phyloP scores from a whole-genome alignment of 2,888 invertebrate species.

The Osmoderma eremita region DNA sequence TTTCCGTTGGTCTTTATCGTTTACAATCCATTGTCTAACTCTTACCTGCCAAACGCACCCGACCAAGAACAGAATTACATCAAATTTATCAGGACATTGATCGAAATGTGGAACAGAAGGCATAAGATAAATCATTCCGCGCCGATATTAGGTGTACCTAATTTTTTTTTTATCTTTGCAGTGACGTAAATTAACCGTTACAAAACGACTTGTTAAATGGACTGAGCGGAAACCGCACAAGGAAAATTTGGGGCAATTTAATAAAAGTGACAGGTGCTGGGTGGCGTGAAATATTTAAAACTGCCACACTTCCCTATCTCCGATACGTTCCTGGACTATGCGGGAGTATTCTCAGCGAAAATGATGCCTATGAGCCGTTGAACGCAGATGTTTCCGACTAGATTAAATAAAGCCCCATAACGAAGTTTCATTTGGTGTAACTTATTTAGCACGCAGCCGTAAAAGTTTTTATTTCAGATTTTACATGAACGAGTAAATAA shows the following conservation, averaged over 20 bases:
- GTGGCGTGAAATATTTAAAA: slow-evolving; percentile 32
- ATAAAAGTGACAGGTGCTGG: slow-evolving; percentile 30
- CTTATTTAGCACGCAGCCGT: not conserved
- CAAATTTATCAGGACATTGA: too few species aligned
- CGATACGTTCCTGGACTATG: slow-evolving; percentile 15
- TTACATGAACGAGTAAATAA: slow-evolving; percentile 12
- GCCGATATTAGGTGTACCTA: too few species aligned
- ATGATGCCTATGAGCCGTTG: slow-evolving; percentile 32
- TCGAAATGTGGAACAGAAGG: too few species aligned
- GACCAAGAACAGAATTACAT: too few species aligned
- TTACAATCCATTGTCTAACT: too few species aligned
- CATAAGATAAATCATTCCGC: too few species aligned
- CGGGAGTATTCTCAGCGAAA: slow-evolving; percentile 16
- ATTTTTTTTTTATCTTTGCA: not conserved
- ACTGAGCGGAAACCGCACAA: slow-evolving; percentile 19
- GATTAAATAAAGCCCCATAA: slow-evolving; percentile 29
- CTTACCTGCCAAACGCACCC: too few species aligned
- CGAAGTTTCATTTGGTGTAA: slow-evolving; percentile 18
- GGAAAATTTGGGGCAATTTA: slow-evolving; percentile 23
- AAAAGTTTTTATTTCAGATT: slow-evolving; percentile 16
- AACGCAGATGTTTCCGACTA: slow-evolving; percentile 33
- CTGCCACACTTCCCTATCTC: slow-evolving; percentile 18
- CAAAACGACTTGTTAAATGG: slow-evolving; percentile 27
- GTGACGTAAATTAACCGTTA: slow-evolving; percentile 19
- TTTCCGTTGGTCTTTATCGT: too few species aligned